Base-by-base conservation (phyloP, 2,113 vertebrate species). In the Mesoclemmys tuberculata region DNA sequence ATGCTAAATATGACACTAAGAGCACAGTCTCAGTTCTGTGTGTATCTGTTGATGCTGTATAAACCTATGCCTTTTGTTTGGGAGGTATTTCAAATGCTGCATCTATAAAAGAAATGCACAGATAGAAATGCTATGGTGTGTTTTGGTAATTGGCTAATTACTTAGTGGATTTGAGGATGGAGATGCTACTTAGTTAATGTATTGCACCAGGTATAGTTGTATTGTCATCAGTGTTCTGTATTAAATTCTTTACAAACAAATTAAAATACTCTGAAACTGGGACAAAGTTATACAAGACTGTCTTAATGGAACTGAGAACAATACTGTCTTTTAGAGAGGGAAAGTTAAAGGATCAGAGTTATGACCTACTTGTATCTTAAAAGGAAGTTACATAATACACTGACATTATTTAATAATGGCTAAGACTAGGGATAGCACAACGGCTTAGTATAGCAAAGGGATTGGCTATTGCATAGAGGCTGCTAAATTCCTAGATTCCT, bases 21-120 rank as follows among this genome's bases (percentile, higher is more conserved):
- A 48, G 41, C 6, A 4, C 1, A 2, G 22, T 29, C 85, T 52
- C 22, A 6, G 8, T 78, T 41, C 2, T 74, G 11, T 5, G 1
- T 4, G 0, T n/a, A 31, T 49, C 26, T 74, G 4, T 21, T 48
- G n/a, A 8, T 22, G 52, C 86, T 74, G n/a, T 52, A 21, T 61
- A 31, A 82, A 26, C 38, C 64, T 4, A 38, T 71, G 21, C 19
- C 35, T 48, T 52, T 51, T 8, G 10, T 58, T 48, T 10, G 41
- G 78, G 6, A 68, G 46, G 19, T 7, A 1, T 71, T 78, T 82
- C 31, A 21, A 13, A 4, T 55, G 19, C 68, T 29, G 49, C 21
- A 3, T 21, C 27, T 49, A 14, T n/a, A 74, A 64, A 14, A 8
- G 11, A 22, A 51, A 12, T 1, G 26, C 71, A 7, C 8, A 8